phyloP scores from a whole-genome alignment of 1,140 invertebrate species.

The Cardiocondyla obscurior region DNA sequence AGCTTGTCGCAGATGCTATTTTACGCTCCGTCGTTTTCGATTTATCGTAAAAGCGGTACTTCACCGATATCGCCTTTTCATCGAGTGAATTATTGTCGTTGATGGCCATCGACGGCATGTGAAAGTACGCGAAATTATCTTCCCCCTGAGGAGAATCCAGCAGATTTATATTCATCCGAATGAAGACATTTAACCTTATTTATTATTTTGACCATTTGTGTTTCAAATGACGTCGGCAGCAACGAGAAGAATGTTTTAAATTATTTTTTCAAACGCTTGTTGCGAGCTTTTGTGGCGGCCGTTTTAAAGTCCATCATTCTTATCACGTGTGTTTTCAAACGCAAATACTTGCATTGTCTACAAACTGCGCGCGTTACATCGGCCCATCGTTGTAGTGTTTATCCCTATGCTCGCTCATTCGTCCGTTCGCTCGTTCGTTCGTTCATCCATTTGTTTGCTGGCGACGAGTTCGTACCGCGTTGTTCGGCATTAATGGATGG shows the following conservation, averaged over 20 bases:
- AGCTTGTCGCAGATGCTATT: conserved; percentile 56
- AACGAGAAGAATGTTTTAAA: neutral
- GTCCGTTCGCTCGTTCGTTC: conserved; percentile 40
- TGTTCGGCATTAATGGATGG: conserved; percentile 65
- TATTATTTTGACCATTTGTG: no score
- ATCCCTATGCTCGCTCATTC: conserved; percentile 11
- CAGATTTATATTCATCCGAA: neutral
- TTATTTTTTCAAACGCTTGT: neutral
- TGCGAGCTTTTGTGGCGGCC: neutral
- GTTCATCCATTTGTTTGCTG: conserved; percentile 46
- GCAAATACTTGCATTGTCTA: conserved; percentile 36
- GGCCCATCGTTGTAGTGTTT: conserved; percentile 21
- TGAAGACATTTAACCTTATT: neutral
- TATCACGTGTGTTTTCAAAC: conserved; percentile 16
- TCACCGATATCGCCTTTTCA: conserved; percentile 38
- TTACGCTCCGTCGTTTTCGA: conserved; percentile 54
- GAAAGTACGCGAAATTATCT: conserved; percentile 22
- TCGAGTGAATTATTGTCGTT: conserved; percentile 39
- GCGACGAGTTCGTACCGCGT: conserved; percentile 40
- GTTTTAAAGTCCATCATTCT: neutral
- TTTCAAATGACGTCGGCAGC: neutral
- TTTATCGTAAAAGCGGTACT: conserved; percentile 27
- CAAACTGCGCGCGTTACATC: conserved; percentile 10
- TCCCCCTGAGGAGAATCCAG: neutral
- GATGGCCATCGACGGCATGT: neutral